Percentiles rank a stretch among this genome's conserved stretches.
Conservation (phyloP, 2,888 invertebrate species). For the Thecocarcelia acutangulata region DNA sequence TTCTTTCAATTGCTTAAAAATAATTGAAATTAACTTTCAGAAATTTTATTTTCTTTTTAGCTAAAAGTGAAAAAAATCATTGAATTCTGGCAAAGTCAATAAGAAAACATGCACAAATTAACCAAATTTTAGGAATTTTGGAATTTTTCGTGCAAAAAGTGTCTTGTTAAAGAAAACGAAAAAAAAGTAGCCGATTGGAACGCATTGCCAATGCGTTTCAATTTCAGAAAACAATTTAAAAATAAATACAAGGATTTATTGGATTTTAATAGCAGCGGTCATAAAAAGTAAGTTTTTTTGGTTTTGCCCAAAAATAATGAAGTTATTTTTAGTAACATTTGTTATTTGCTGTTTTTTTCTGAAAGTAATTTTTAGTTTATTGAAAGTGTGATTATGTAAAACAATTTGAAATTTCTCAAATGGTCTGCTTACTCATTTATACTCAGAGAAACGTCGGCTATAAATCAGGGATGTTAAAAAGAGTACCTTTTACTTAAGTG, state of each 20-base stretch:
- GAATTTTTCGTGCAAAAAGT: conserved; percentile 29
- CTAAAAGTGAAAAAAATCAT: conserved; percentile 6
- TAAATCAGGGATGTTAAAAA: background rate
- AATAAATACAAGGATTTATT: conserved; percentile 56
- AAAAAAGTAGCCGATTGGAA: conserved; percentile 25
- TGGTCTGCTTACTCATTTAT: conserved; percentile 1
- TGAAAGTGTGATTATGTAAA: conserved; percentile 63
- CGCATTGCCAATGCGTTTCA: conserved; percentile 68
- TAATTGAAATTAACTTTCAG: background rate
- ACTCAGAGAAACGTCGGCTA: background rate
- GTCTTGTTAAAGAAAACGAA: background rate
- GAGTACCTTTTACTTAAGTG: background rate
- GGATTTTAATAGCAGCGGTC: conserved; percentile 50
- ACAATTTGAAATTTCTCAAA: conserved; percentile 30
- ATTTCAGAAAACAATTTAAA: conserved; percentile 59
- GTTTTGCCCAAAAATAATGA: background rate
- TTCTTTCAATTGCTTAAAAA: background rate
- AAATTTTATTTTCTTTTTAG: conserved; percentile 8
- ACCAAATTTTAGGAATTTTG: conserved; percentile 6
- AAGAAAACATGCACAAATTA: conserved; percentile 4
- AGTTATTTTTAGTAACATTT: conserved; percentile 43
- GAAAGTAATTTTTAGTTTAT: conserved; percentile 32
- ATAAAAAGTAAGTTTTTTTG: conserved; percentile 54
- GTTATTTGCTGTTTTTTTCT: background rate
- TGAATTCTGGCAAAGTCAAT: background rate